phyloP scores from a whole-genome alignment of 1,140 invertebrate genomes.

The Antheraea pernyi region DNA sequence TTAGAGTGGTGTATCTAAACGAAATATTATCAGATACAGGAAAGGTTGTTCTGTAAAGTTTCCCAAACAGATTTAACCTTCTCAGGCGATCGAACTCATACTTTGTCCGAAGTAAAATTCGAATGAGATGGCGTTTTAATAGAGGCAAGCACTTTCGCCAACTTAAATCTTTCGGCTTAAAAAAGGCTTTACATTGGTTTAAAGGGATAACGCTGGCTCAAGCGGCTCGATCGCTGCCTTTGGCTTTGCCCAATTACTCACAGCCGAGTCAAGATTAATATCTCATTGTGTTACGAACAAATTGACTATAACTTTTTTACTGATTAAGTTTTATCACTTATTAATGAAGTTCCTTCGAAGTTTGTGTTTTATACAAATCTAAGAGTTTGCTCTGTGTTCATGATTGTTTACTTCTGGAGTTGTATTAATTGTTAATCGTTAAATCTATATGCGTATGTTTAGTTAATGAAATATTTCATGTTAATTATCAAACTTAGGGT shows the following conservation, averaged over 20 bases:
- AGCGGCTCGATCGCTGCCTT: constrained; percentile 58
- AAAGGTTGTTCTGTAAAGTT: neutral
- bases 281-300: constrained; percentile 30
- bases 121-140: constrained; percentile 64
- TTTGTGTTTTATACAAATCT: neutral
- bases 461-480: no score
- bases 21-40: neutral
- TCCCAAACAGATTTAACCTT: constrained; percentile 17
- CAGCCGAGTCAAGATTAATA: constrained; percentile 51
- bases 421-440: neutral
- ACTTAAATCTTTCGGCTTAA: constrained; percentile 76
- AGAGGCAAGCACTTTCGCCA: constrained; percentile 69
- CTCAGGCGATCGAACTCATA: constrained; percentile 16
- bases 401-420: neutral
- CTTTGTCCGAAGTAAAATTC: constrained; percentile 38
- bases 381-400: neutral
- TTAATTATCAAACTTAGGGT: no score
- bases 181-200: constrained; percentile 74
- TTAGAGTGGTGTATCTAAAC: no score
- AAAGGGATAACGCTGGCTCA: constrained; percentile 69
- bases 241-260: constrained; percentile 68
- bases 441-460: no score
- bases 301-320: constrained; percentile 9
- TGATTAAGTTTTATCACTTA: constrained; percentile 5
- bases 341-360: neutral